phyloP scores from a whole-genome alignment of 2,113 vertebrate genomes.

The Oncorhynchus nerka region DNA sequence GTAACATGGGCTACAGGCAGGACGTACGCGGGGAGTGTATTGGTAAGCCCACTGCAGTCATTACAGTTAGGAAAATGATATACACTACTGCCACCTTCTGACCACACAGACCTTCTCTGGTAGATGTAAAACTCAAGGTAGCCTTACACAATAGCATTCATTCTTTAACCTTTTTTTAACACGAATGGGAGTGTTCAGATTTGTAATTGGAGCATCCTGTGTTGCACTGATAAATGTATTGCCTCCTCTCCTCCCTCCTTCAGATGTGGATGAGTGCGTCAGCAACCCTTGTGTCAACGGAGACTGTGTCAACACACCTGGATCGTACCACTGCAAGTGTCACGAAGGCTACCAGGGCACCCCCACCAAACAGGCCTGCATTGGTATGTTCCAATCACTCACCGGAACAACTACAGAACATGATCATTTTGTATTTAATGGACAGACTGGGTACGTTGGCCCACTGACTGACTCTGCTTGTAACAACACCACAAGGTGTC shows the following conservation, averaged over 20 bases:
- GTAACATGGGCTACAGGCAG: slow-evolving; percentile 98
- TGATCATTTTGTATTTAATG: neutral
- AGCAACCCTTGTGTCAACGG: slow-evolving; percentile 95
- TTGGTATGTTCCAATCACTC: slow-evolving; percentile 71
- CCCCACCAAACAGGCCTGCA: slow-evolving; percentile 93
- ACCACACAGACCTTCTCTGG: neutral
- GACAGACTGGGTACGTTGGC: neutral
- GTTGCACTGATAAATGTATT: neutral
- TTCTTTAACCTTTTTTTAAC: too few species aligned
- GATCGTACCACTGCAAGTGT: slow-evolving; percentile 97
- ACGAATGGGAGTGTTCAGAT: too few species aligned
- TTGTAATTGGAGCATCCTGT: too few species aligned
- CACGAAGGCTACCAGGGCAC: slow-evolving; percentile 95
- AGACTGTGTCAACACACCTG: slow-evolving; percentile 94
- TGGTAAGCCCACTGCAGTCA: slow-evolving; percentile 72
- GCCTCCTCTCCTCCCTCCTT: neutral
- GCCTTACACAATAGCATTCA: too few species aligned
- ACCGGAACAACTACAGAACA: neutral
- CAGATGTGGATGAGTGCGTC: slow-evolving; percentile 94
- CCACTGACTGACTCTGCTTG: neutral
- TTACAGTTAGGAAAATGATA: neutral
- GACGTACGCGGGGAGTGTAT: slow-evolving; percentile 91
- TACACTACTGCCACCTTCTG: slow-evolving; percentile 71
- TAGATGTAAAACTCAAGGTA: too few species aligned
- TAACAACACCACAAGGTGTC: neutral